Conservation (phyloP, 2,888 invertebrate genomes). For the Acleris sparsana region DNA sequence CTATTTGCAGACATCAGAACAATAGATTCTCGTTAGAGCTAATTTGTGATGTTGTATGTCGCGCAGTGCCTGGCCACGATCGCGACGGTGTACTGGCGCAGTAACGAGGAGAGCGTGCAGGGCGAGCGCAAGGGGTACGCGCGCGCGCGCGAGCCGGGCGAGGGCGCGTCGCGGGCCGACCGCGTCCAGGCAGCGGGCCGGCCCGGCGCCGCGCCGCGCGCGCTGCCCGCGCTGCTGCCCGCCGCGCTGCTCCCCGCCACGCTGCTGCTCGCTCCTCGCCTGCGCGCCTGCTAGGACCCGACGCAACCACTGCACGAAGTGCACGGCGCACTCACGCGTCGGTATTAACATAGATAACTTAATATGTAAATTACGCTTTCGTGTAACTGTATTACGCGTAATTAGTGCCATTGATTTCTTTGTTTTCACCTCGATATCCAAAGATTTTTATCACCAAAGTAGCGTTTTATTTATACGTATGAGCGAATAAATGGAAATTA, state of each 20-base stretch:
- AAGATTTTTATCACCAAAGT: conserved; percentile 55
- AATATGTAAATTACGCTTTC: conserved; percentile 31
- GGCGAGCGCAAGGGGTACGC: conserved; percentile 90
- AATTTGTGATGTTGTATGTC: conserved; percentile 13
- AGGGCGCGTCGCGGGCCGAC: conserved; percentile 87
- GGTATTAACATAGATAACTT: conserved; percentile 15
- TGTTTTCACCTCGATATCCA: conserved; percentile 52
- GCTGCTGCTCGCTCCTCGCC: neutral
- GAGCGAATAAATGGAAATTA: neutral
- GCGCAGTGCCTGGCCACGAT: conserved; percentile 92
- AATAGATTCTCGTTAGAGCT: conserved; percentile 15
- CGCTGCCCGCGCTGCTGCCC: conserved; percentile 41
- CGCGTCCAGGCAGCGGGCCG: conserved; percentile 87
- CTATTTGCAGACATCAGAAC: conserved; percentile 2
- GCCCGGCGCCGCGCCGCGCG: conserved; percentile 56
- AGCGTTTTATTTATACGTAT: conserved; percentile 42
- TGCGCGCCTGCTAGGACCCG: no score
- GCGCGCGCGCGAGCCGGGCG: conserved; percentile 89
- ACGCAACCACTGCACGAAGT: no score
- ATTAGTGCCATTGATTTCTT: conserved; percentile 51
- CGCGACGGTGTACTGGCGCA: conserved; percentile 93
- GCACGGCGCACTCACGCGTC: no score
- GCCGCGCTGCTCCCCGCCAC: conserved; percentile 47
- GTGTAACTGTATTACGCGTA: conserved; percentile 38
- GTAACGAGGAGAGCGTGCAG: conserved; percentile 94